Percentiles rank a stretch among this genome's conserved stretches.
Evolutionary conservation across 2,888 invertebrate genomes (phyloP).

Genomic region (Pseudococcus viburni): DNA sequence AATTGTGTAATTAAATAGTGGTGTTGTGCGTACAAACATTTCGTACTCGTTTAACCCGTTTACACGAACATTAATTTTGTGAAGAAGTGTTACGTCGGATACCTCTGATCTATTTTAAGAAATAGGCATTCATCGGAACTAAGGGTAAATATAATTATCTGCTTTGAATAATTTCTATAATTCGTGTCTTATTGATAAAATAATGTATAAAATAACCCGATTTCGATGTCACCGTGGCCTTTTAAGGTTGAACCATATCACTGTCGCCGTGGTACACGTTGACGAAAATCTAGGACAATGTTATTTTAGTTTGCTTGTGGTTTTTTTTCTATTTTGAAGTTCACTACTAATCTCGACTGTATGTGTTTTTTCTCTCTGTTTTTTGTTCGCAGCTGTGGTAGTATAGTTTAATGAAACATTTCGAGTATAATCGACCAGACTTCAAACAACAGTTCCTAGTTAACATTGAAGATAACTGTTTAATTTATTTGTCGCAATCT

Average conservation of each 20-base stretch:
- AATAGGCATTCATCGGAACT: conserved; percentile 65
- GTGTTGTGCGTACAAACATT: conserved; percentile 58
- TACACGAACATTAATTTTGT: conserved; percentile 30
- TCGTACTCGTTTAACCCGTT: conserved; percentile 35
- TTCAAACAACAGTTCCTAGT: conserved; percentile 66
- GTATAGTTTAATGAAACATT: conserved; percentile 62
- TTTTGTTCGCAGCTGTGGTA: conserved; percentile 66
- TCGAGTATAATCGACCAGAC: conserved; percentile 59
- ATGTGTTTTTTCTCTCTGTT: conserved; percentile 29
- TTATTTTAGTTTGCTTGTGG: conserved; percentile 35
- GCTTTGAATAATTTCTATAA: neutral
- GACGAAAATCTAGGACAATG: conserved; percentile 35
- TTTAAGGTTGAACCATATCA: neutral
- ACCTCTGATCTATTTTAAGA: conserved; percentile 54
- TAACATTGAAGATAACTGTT: conserved; percentile 66
- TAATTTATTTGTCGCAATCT: conserved; percentile 62
- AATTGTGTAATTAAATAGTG: conserved; percentile 40
- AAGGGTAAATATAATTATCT: conserved; percentile 56
- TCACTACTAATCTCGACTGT: conserved; percentile 1
- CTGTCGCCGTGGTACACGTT: conserved; percentile 30
- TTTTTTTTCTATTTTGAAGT: conserved; percentile 36
- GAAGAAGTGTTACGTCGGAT: conserved; percentile 59
- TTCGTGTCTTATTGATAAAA: neutral
- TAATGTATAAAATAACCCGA: neutral
- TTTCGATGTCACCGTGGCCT: neutral